A percentile compares a stretch with the other conserved stretches of the same genome.
phyloP scores from a whole-genome alignment of 2,888 invertebrate species.

The Harpalus rubripes region DNA sequence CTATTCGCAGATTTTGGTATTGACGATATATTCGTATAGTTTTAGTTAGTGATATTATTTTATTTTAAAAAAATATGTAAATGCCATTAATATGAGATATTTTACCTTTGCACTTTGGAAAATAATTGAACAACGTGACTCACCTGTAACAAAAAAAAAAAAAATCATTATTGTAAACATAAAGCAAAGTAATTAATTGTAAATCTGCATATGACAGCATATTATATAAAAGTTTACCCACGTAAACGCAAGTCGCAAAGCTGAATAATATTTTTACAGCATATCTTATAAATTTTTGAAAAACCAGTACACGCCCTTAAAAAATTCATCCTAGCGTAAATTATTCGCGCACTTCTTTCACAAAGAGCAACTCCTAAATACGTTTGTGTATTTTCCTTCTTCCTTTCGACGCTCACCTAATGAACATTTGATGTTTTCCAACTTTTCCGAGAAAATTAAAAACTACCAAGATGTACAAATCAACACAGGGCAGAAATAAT shows the following conservation, averaged over 20 bases:
- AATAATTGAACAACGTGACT: background rate
- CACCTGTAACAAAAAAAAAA: slow-evolving; percentile 30
- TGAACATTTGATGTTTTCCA: slow-evolving; percentile 55
- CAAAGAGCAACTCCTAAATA: slow-evolving; percentile 44
- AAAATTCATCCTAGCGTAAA: slow-evolving; percentile 40
- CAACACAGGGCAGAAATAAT: background rate
- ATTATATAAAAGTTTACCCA: background rate
- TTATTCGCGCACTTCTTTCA: slow-evolving; percentile 24
- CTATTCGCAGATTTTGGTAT: no score
- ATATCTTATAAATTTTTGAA: slow-evolving; percentile 41
- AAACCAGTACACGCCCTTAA: slow-evolving; percentile 21
- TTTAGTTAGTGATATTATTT: no score
- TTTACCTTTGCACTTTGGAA: background rate
- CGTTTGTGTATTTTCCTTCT: slow-evolving; percentile 47
- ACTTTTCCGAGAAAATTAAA: slow-evolving; percentile 48
- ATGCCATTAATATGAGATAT: no score
- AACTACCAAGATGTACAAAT: slow-evolving; percentile 24
- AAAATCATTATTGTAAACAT: background rate
- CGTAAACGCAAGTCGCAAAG: background rate
- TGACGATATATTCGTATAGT: no score
- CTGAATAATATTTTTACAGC: slow-evolving; percentile 40
- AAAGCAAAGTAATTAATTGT: background rate
- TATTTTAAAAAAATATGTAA: no score
- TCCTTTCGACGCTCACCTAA: slow-evolving; percentile 31
- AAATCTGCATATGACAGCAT: background rate